These are phyloP conservation scores for Nilaparvata lugens DNA, from an alignment of 1,140 invertebrate genomes.

Conservation along the genomic window DNA sequence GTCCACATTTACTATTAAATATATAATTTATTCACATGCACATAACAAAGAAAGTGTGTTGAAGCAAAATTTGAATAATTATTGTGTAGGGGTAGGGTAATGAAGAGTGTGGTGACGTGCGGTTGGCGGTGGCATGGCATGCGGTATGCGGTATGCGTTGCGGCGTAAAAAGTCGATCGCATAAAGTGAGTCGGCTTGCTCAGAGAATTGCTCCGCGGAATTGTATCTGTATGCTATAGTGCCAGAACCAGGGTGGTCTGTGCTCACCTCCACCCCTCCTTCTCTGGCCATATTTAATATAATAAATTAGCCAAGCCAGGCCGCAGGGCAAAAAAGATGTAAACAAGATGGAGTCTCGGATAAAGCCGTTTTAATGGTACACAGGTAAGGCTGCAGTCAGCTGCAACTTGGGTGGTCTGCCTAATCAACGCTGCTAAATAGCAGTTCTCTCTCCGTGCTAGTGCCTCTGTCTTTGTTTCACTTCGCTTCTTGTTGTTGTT, in stretches of 20 bases:
- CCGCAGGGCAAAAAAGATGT: conserved; percentile 1
- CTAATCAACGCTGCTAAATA: background rate
- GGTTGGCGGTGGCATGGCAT: too few relatives aligned
- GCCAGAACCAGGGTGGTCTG: background rate
- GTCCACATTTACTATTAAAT: too few relatives aligned
- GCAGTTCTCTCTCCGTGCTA: background rate
- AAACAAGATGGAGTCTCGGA: conserved; percentile 1
- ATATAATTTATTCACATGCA: too few relatives aligned
- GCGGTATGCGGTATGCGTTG: too few relatives aligned
- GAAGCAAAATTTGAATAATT: too few relatives aligned
- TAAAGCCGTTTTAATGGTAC: background rate
- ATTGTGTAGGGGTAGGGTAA: too few relatives aligned
- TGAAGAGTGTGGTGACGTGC: too few relatives aligned
- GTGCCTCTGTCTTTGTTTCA: background rate
- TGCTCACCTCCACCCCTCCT: background rate
- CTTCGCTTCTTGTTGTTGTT: background rate
- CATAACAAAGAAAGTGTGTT: too few relatives aligned
- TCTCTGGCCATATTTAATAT: background rate
- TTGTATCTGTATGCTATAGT: too few relatives aligned
- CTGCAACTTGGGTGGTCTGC: background rate
- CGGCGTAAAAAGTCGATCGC: too few relatives aligned
- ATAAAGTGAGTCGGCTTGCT: too few relatives aligned
- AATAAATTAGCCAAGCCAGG: background rate
- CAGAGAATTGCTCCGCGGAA: too few relatives aligned
- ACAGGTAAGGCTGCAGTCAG: background rate